Evolutionary conservation across 2,113 vertebrate species (phyloP).

Genomic region (Genyomyrus donnyi): DNA sequence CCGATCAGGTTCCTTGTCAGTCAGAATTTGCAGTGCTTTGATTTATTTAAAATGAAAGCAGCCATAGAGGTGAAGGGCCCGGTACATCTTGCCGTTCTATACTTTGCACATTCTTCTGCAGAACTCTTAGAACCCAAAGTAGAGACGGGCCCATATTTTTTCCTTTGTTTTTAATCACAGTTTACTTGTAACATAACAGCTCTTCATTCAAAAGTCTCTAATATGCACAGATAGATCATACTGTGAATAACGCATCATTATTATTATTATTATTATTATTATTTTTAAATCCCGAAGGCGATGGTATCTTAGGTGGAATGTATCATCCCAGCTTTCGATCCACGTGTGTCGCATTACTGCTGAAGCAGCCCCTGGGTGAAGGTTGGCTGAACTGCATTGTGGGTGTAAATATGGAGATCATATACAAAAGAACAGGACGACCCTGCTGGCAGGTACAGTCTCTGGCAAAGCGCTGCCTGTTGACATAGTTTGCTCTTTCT

Average conservation of each 20-base stretch:
- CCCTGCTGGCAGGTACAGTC: constrained; percentile 23
- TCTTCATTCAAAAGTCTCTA: background rate
- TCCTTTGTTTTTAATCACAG: background rate
- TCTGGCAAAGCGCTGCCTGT: constrained; percentile 34
- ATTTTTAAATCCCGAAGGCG: background rate
- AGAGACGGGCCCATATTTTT: background rate
- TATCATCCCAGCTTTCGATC: background rate
- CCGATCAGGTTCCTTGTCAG: background rate
- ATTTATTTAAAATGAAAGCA: background rate
- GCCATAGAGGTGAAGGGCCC: background rate
- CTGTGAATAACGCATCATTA: background rate
- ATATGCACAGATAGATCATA: background rate
- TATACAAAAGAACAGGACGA: constrained; percentile 24
- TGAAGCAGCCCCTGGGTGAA: constrained; percentile 16
- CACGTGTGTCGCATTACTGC: constrained; percentile 16
- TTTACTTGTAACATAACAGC: background rate
- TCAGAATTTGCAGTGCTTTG: background rate
- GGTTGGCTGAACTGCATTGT: constrained; percentile 15
- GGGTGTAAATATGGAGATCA: constrained; percentile 37
- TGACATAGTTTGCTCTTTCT: constrained; percentile 27
- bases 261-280: background rate
- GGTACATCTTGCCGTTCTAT: background rate
- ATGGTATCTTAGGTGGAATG: background rate
- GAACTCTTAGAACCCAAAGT: background rate
- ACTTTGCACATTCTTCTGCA: background rate